These are phyloP conservation scores for Delphinus delphis DNA, from an alignment of 2,113 vertebrate species.

Conservation along the genomic window DNA sequence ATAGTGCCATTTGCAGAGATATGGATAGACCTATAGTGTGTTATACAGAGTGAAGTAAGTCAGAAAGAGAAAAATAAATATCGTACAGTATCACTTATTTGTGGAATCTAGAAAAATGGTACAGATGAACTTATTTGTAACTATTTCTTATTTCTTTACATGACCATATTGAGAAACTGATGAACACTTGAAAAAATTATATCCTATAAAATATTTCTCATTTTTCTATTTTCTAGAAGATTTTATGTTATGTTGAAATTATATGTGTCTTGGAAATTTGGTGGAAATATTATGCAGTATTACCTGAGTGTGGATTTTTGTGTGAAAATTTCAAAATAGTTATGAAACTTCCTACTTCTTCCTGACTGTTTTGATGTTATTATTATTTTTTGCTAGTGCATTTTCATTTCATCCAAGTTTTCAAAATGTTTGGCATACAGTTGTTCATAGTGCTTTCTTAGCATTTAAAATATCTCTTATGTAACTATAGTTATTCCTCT, in stretches of 20 bases:
- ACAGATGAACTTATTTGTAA: neutral
- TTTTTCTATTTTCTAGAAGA: neutral
- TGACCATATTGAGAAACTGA: neutral
- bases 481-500: neutral
- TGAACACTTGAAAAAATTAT: neutral
- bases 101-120: too few species aligned
- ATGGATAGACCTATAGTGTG: too few species aligned
- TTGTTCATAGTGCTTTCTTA: neutral
- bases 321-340: neutral
- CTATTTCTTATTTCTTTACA: neutral
- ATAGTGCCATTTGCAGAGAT: too few species aligned
- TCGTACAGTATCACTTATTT: too few species aligned
- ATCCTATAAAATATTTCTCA: neutral
- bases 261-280: neutral
- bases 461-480: neutral
- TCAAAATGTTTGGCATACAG: neutral
- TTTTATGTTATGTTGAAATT: conserved; percentile 7
- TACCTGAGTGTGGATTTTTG: neutral
- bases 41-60: too few species aligned
- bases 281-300: neutral
- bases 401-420: conserved; percentile 22
- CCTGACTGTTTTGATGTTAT: neutral
- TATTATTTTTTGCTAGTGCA: neutral
- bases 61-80: too few species aligned
- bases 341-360: neutral